Conservation (phyloP, 2,797 vertebrate species). For the Dendrocincla fuliginosa region DNA sequence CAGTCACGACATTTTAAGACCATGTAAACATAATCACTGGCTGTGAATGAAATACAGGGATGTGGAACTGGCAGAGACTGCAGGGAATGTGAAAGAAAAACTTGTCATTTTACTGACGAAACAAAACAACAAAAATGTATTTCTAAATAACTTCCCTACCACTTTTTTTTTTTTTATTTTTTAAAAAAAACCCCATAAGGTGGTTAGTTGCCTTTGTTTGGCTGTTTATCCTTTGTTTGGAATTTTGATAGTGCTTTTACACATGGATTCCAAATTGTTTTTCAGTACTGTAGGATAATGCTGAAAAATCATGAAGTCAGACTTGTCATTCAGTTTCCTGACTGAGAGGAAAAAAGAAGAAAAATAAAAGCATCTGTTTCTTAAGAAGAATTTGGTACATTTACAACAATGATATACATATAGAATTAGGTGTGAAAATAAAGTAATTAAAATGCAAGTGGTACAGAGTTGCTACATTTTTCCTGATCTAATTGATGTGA, state of each 20-base stretch:
- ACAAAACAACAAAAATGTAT: not conserved
- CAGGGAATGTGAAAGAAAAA: not conserved
- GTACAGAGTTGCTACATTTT: not conserved
- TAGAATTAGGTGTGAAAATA: not conserved
- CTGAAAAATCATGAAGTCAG: not conserved
- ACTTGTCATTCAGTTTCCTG: not conserved
- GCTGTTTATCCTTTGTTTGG: not conserved
- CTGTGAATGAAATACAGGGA: constrained; percentile 46
- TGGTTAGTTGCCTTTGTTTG: not conserved
- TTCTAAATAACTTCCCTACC: not conserved
- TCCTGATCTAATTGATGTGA: not conserved
- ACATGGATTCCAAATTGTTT: not conserved
- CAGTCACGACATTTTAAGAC: constrained; percentile 43
- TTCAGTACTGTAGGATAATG: not conserved
- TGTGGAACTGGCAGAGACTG: constrained; percentile 1
- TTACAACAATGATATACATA: not conserved
- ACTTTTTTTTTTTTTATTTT: not conserved
- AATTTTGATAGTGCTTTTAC: not conserved
- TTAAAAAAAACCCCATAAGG: not conserved
- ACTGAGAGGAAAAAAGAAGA: not conserved
- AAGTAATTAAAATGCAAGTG: not conserved
- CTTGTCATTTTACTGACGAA: constrained; percentile 15
- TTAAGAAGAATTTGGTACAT: not conserved
- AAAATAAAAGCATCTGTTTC: not conserved
- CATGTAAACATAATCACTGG: constrained; percentile 26